Evolutionary conservation across 2,113 vertebrate species (phyloP), one percentile per base, ranked within the genome.

Genomic region (Sylvicapra grimmia): DNA sequence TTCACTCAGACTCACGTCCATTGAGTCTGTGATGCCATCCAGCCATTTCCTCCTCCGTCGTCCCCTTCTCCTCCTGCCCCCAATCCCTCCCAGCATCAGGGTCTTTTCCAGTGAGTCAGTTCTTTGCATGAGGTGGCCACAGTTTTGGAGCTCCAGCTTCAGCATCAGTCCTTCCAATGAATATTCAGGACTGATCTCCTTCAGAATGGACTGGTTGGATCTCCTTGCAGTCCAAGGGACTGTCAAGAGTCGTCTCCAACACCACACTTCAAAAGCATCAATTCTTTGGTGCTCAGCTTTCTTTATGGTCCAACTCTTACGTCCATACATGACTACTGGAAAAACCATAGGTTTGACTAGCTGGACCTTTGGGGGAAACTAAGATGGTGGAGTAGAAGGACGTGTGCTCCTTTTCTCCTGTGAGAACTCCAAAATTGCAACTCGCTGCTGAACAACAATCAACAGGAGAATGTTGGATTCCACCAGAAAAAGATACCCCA

Each of bases 341-440:
- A 21, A 72, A 72, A 72, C 8, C 65, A 21, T 19, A 72, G 18
- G 9, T 72, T 72, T 23, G 9, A 36, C n/a, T 36, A 23, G n/a
- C 19, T 36, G 65, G 9, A 72, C 18, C n/a, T 72, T 72, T 72
- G 65, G n/a, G 65, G 19, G 4, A 72, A n/a, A 72, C n/a, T 36
- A 72, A 72, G 18, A 36, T 72, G 19, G 65, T 72, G 65, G n/a
- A 72, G 19, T 72, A 72, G 65, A 68, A 68, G 65, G n/a, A 36
- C 8, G 0, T 72, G 65, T 2, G 1, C 19, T 72, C 1, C 0
- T 72, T 72, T 36, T 72, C 65, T 36, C 65, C n/a, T 36, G 65
- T 0, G 1, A 72, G 19, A 36, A n/a, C 65, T 72, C 10, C 65
- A 72, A 72, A 72, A 36, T 12, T 72, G 18, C n/a, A 72, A 11